Base-by-base conservation (phyloP, 2,113 vertebrate genomes). In the Suricata suricatta region DNA sequence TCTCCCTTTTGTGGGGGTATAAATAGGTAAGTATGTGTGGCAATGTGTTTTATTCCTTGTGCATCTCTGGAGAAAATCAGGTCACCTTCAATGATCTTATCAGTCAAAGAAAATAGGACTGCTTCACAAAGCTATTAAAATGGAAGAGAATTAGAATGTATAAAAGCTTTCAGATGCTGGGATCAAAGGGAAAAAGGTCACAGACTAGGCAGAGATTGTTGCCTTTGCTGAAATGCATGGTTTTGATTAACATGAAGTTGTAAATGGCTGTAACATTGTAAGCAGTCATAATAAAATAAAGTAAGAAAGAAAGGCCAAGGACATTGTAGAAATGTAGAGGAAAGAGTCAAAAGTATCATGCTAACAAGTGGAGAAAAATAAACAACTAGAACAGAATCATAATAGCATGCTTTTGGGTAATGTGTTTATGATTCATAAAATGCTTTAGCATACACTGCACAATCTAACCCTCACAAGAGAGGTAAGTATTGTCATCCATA, bases 31-130 rank as follows among this genome's bases (percentile, higher is more conserved):
- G 27, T 79, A 7, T 12, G 25, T 54, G 29, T 2, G 2, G 29
- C 47, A 72, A 89, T 63, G 77, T 66, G 50, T 64, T 93, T 90
- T 66, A 91, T 94, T 95, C 94, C 84, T 47, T 84, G 87, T 52
- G 17, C 93, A 83, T 94, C 96, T 94, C 94, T 90, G 41, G 94
- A 96, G 96, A 87, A 96, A 93, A 93, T 71, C 88, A 87, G 96
- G 95, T 96, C 96, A 98, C 97, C 97, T 97, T 98, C 95, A 90
- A 29, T 80, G 93, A 96, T 96, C 95, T 96, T 96, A 97, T 97
- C 95, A 90, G 91, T 95, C 93, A 97, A 95, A 97, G 88, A 95
- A 97, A 93, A 95, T 81, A 95, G 82, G 52, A 64, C 79, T 38
- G 86, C 77, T 92, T 94, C 95, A 44, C 88, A 52, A 60, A 95